These are phyloP conservation scores for Xenentodon cancila DNA, from an alignment of 2,797 vertebrate species.

Conservation along the genomic window DNA sequence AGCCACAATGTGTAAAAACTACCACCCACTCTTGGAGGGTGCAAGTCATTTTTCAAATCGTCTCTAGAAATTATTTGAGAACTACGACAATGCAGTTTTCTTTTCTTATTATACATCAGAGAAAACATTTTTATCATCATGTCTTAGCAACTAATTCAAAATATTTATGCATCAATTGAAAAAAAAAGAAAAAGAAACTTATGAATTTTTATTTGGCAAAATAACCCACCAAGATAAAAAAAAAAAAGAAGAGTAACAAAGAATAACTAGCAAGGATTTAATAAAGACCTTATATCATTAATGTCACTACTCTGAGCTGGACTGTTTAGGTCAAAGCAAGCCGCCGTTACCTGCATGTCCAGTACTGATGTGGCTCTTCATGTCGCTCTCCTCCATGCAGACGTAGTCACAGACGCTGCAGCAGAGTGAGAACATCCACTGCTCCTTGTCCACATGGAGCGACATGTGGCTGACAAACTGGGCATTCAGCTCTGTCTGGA, in stretches of 20 bases:
- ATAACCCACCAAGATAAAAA: too few species aligned
- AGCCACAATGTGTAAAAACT: conserved; percentile 58
- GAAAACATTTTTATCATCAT: neutral
- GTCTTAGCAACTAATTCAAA: too few species aligned
- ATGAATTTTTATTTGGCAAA: too few species aligned
- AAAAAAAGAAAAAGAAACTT: too few species aligned
- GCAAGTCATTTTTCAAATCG: conserved; percentile 60
- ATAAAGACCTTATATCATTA: neutral
- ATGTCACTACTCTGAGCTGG: neutral
- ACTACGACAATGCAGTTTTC: conserved; percentile 27
- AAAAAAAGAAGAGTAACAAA: too few species aligned
- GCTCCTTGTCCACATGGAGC: conserved; percentile 98
- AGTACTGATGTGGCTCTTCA: conserved; percentile 91
- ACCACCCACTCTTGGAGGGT: conserved; percentile 58
- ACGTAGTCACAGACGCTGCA: conserved; percentile 95
- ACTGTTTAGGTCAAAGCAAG: neutral
- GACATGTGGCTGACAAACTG: conserved; percentile 99
- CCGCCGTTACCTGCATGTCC: conserved; percentile 90
- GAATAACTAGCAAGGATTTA: too few species aligned
- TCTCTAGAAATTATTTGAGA: conserved; percentile 47
- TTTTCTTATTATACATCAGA: conserved; percentile 11
- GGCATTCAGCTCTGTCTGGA: conserved; percentile 98
- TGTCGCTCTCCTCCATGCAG: conserved; percentile 96
- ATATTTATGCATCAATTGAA: too few species aligned
- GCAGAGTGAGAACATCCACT: conserved; percentile 99